Base-by-base conservation (phyloP, 2,797 vertebrate genomes). In the Ispidina lecontei region DNA sequence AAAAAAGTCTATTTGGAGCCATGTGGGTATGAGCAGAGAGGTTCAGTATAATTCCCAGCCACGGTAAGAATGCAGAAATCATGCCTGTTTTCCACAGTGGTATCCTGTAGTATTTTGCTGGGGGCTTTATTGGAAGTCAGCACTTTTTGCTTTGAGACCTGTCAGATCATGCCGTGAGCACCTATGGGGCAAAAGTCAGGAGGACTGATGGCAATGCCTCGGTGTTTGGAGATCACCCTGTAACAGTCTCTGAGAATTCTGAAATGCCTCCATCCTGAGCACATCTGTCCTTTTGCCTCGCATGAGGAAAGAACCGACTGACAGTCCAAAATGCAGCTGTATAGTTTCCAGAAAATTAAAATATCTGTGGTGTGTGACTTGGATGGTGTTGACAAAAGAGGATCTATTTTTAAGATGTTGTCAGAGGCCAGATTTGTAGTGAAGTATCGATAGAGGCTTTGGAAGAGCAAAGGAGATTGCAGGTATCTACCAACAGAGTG, bases 401-500 rank as follows among this genome's bases (percentile, higher is more conserved):
- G 21, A 37, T 80, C 83, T 75, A 62, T 87, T 92, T 78, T 83
- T 75, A 73, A 65, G 76, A 33, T 4, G 4, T 7, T 35, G 49
- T 76, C 65, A 29, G 60, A 52, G 90, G 91, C 55, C 81, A 51
- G 72, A 8, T 47, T 46, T 59, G 25, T 46, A 35, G 47, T 73
- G 70, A 63, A 46, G 65, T 81, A 41, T 94, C 17, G 4, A 69
- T 52, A 56, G 71, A 79, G 74, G 67, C 37, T 94, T 92, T 81
- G 90, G 70, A 67, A 22, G 63, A 83, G 54, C 25, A 26, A 17
- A 58, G 64, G 91, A 95, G 92, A 78, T 94, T 96, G 86, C 87
- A 94, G 81, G 81, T 88, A 94, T 65, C 95, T 90, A 89, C 97
- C 97, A 97, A 97, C 85, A 97, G 97, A 95, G 97, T 92, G 95